Evolutionary conservation across 2,888 invertebrate species (phyloP).

Genomic region (Agrochola litura): DNA sequence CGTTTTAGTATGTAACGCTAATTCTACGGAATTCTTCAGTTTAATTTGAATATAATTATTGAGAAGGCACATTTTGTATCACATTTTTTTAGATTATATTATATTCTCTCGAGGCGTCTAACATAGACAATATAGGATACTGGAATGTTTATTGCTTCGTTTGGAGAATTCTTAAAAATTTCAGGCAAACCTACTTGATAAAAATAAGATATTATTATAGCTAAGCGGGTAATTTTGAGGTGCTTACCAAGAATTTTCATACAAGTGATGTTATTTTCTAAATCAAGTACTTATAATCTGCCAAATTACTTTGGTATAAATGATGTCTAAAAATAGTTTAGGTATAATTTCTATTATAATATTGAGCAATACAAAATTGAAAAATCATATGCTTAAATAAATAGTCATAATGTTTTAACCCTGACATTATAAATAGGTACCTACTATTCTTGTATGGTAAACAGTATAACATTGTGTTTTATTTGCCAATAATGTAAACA

Average conservation of each 20-base stretch:
- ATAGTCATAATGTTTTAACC: conserved; percentile 37
- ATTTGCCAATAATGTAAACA: conserved; percentile 18
- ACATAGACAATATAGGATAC: conserved; percentile 36
- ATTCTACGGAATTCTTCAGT: conserved; percentile 45
- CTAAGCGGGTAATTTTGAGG: conserved; percentile 43
- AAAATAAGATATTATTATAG: conserved; percentile 20
- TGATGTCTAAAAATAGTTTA: conserved; percentile 38
- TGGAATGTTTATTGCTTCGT: conserved; percentile 55
- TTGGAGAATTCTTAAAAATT: conserved; percentile 22
- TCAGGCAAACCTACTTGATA: neutral
- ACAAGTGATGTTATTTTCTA: conserved; percentile 35
- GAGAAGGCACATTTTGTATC: conserved; percentile 66
- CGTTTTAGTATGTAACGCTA: conserved; percentile 18
- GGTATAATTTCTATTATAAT: conserved; percentile 41
- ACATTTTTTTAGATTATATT: conserved; percentile 56
- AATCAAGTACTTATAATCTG: conserved; percentile 28
- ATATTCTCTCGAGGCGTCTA: conserved; percentile 32
- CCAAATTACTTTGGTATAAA: conserved; percentile 62
- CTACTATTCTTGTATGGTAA: conserved; percentile 58
- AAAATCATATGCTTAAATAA: conserved; percentile 21
- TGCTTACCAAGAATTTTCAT: conserved; percentile 13
- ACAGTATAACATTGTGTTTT: conserved; percentile 13
- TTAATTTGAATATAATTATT: conserved; percentile 41
- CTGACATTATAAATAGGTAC: conserved; percentile 60
- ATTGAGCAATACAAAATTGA: conserved; percentile 59